A percentile compares a stretch with the other conserved stretches of the same genome.
Evolutionary conservation across 2,113 vertebrate species (phyloP).

Genomic region (Verasper variegatus): DNA sequence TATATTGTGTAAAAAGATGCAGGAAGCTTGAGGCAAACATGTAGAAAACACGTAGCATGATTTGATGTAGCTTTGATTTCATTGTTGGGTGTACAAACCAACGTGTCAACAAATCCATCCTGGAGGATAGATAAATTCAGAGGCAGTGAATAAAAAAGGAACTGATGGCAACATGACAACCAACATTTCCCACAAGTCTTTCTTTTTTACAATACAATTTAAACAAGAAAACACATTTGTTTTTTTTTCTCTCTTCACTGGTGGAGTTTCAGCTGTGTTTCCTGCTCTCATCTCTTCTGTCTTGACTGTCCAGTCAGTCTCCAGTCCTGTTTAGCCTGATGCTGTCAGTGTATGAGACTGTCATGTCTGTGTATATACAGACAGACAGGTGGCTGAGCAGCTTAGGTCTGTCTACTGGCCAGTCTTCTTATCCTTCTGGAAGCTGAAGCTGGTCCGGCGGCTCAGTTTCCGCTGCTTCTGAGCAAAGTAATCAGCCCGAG

Average conservation of each 20-base stretch:
- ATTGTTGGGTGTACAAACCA: constrained; percentile 21
- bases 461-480: constrained; percentile 97
- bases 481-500: constrained; percentile 94
- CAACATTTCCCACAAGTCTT: background rate
- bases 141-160: constrained; percentile 35
- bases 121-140: constrained; percentile 16
- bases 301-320: background rate
- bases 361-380: background rate
- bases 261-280: background rate
- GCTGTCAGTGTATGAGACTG: background rate
- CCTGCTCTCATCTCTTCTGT: background rate
- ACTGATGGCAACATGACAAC: background rate
- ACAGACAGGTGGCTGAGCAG: background rate
- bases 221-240: too few species aligned
- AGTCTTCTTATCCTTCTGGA: constrained; percentile 97
- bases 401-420: constrained; percentile 82
- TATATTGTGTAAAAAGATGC: constrained; percentile 10
- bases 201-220: background rate
- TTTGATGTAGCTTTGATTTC: constrained; percentile 29
- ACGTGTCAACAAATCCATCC: constrained; percentile 17
- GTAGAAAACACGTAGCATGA: background rate
- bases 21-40: constrained; percentile 24
- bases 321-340: constrained; percentile 9
- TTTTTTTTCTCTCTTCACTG: too few species aligned
- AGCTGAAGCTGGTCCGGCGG: constrained; percentile 97